Base-by-base conservation (phyloP, 2,888 invertebrate genomes). In the Penaeus monodon region DNA sequence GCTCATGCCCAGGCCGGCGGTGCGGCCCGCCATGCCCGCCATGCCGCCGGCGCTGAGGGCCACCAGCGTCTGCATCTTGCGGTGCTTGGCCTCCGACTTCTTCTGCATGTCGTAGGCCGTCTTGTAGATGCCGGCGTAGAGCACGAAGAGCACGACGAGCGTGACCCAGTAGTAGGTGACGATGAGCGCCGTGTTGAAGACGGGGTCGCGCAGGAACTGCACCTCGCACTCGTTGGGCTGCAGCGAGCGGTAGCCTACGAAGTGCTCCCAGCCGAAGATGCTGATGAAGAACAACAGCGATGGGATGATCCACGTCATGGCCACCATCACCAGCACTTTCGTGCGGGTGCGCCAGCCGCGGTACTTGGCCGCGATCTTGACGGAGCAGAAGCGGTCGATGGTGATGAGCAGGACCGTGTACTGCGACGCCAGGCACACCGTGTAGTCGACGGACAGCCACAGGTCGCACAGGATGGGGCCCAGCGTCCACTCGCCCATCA, bases 201-300 rank as follows among this genome's bases (percentile, higher is more conserved):
- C 95, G 0, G 99, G 98, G 93, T 99, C 98, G 92, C 98, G 98
- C 89, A 99, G 94, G 93, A 99, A 99, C 93, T 99, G 99, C 29
- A 99, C 99, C 86, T 97, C 96, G 92, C 99, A 99, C 93, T 97
- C 96, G 4, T 96, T 96, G 27, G 96, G 96, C 91, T 95, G 93
- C 84, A 98, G 94, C 91, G 98, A 97, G 89, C 98, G 94, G 91
- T 96, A 96, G 44, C 99, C 99, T 74, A 98, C 96, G 92, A 99
- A 99, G 92, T 98, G 97, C 92, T 99, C 99, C 98, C 99, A 99
- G 73, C 99, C 99, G 92, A 99, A 98, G 91, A 99, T 99, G 90
- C 98, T 98, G 90, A 98, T 97, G 93, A 99, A 99, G 93, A 99
- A 99, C 20, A 99, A 93, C 87, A 98, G 93, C 1, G 98, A 97